Evolutionary conservation across 2,113 vertebrate species (phyloP), one percentile per base, ranked within the genome.

Genomic region (Melanerpes formicivorus): DNA sequence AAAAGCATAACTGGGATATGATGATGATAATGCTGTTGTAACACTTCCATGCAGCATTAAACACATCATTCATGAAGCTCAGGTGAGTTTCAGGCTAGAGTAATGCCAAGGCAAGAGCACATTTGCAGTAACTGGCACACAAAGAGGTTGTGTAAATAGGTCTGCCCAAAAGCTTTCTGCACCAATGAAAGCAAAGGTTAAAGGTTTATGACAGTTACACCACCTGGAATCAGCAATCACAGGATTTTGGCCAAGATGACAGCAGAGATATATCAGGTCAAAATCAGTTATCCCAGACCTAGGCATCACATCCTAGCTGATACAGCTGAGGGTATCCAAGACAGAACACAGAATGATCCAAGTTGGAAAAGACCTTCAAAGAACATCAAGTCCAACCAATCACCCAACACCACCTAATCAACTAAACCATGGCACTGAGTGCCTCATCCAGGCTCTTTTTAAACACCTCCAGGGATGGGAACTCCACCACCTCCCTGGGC

Each of bases 221-320:
- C 34, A 34, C 11, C 22, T 1, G 1, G 60, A 75, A 12, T 26
- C 15, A 14, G 29, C 15, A 87, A 8, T 16, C 0, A 1, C 22
- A 54, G 18, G 16, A 75, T 44, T 90, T 92, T 76, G 16, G 14
- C 32, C 11, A 69, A 19, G 44, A 85, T 0, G 14, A 52, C 2
- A 5, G 16, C 18, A 82, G 44, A 88, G 27, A 25, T 32, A 8
- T 3, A 3, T 37, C 29, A 59, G 22, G 27, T 86, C 64, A 73
- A 69, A 86, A 87, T 30, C 26, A 34, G 72, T 3, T 6, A 63
- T 40, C 40, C 40, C 40, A 40, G 40, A 40, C 40, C 40, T 40
- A 40, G 40, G 40, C 40, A 40, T 30, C 23, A 17, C 5, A 9
- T 3, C 11, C 25, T 25, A 42, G 13, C 13, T 60, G 18, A 1